Evolutionary conservation across 2,888 invertebrate species (phyloP).

Genomic region (Papilio demoleus): DNA sequence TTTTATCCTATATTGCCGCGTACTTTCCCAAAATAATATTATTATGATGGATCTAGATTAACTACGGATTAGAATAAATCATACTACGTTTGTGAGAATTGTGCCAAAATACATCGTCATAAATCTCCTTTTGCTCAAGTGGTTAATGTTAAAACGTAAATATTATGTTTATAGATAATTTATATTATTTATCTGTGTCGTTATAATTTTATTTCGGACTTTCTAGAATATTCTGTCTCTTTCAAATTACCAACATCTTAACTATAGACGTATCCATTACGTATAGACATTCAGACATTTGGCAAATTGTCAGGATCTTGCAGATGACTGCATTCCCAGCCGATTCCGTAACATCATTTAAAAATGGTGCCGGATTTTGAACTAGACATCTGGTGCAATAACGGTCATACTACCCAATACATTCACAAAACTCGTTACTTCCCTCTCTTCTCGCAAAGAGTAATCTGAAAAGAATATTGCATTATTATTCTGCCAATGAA

Average conservation of each 20-base stretch:
- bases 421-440: not conserved
- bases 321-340: constrained; percentile 52
- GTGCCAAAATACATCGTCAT: constrained; percentile 43
- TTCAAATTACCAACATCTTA: not conserved
- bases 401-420: not conserved
- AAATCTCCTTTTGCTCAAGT: constrained; percentile 36
- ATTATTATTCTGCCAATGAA: not conserved
- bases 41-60: constrained; percentile 40
- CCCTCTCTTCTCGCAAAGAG: not conserved
- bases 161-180: constrained; percentile 31
- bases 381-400: constrained; percentile 23
- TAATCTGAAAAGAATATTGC: not conserved
- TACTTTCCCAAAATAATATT: constrained; percentile 35
- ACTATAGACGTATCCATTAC: constrained; percentile 27
- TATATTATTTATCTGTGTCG: constrained; percentile 29
- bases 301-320: constrained; percentile 51
- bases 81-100: constrained; percentile 35
- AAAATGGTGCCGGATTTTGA: constrained; percentile 33
- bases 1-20: not conserved
- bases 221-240: constrained; percentile 29
- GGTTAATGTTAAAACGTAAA: constrained; percentile 35
- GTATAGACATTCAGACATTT: constrained; percentile 41
- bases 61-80: constrained; percentile 40
- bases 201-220: constrained; percentile 3
- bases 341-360: constrained; percentile 45